Conservation (phyloP, 2,888 invertebrate species). For the Stegana nigrithorax region DNA sequence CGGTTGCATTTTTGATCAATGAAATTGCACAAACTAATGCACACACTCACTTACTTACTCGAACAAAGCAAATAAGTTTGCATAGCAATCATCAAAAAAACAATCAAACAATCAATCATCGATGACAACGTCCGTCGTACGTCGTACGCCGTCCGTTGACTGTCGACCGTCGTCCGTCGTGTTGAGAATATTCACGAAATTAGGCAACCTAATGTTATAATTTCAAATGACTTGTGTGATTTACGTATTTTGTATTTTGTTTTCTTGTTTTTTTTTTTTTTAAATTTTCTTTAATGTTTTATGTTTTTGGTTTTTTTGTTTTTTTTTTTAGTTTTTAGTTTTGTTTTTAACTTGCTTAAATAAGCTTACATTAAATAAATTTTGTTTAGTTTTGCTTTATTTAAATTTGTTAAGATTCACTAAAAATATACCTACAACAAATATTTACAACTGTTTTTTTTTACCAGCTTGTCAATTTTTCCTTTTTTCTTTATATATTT, state of each 20-base stretch:
- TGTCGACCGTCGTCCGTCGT: not conserved
- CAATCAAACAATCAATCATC: too few relatives aligned
- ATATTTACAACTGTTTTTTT: slow-evolving; percentile 29
- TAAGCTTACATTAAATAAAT: not conserved
- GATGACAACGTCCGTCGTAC: too few relatives aligned
- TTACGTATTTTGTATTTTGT: slow-evolving; percentile 44
- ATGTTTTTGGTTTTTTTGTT: slow-evolving; percentile 12
- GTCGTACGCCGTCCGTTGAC: too few relatives aligned
- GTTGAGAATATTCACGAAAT: not conserved
- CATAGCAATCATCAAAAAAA: too few relatives aligned
- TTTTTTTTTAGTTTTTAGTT: slow-evolving; percentile 6
- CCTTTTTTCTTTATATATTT: slow-evolving; percentile 32
- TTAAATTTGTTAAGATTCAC: slow-evolving; percentile 37
- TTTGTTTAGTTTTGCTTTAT: not conserved
- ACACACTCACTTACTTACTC: too few relatives aligned
- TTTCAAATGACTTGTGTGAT: slow-evolving; percentile 42
- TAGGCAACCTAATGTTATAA: not conserved
- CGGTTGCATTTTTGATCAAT: too few relatives aligned
- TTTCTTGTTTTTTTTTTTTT: slow-evolving; percentile 21
- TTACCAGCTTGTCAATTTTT: slow-evolving; percentile 31
- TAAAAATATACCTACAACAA: slow-evolving; percentile 22
- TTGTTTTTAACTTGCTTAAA: slow-evolving; percentile 6
- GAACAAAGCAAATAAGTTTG: too few relatives aligned
- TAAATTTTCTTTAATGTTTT: slow-evolving; percentile 30
- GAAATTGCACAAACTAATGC: too few relatives aligned